Evolutionary conservation across 2,797 vertebrate species (phyloP).

Genomic region (Macrochelys suwanniensis): DNA sequence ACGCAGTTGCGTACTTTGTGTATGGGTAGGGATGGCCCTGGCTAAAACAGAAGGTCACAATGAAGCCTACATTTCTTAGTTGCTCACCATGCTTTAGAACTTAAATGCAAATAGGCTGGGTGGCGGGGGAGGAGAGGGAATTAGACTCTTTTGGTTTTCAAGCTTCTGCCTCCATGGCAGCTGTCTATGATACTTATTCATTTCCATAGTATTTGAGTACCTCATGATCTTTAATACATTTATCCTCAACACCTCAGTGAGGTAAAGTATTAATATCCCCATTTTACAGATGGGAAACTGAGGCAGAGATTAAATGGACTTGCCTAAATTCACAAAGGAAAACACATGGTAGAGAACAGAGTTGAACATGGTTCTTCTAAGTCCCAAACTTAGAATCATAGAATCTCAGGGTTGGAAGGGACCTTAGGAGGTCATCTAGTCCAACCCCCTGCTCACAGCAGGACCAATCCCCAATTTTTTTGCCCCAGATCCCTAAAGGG

Average conservation of each 20-base stretch:
- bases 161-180: background rate
- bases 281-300: background rate
- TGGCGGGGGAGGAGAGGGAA: no score
- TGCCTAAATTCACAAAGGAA: background rate
- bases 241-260: background rate
- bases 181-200: background rate
- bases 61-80: background rate
- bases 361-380: background rate
- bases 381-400: background rate
- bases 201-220: background rate
- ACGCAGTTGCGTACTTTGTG: no score
- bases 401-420: no score
- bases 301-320: background rate
- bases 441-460: no score
- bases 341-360: background rate
- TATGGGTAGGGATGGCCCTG: no score
- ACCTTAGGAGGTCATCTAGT: no score
- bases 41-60: background rate
- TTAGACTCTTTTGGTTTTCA: background rate
- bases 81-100: background rate
- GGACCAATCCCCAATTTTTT: no score
- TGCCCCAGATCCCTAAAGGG: no score
- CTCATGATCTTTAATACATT: background rate
- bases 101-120: background rate
- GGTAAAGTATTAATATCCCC: background rate